phyloP scores from a whole-genome alignment of 2,797 vertebrate genomes.

The Takifugu ocellatus region DNA sequence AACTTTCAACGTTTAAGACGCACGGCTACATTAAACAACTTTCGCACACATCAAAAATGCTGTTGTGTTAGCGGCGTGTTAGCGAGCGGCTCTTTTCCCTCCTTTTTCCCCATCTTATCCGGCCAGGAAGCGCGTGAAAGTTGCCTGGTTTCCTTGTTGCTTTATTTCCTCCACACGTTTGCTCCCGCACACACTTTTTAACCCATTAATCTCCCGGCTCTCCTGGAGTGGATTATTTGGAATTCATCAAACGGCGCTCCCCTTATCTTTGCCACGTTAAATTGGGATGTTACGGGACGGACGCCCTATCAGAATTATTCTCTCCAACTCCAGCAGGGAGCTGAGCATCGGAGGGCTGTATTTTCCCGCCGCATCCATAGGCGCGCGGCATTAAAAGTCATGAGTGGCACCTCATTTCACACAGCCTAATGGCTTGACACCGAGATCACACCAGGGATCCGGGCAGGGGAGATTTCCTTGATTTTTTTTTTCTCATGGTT shows the following conservation, averaged over 20 bases:
- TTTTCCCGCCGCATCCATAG: slow-evolving; percentile 71
- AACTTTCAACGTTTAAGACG: slow-evolving; percentile 35
- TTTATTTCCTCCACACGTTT: slow-evolving; percentile 35
- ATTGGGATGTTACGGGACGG: slow-evolving; percentile 65
- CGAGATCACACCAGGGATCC: slow-evolving; percentile 73
- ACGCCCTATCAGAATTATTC: slow-evolving; percentile 67
- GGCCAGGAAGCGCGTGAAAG: slow-evolving; percentile 32
- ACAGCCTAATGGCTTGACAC: slow-evolving; percentile 86
- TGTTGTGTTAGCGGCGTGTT: no score
- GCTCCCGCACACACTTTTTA: slow-evolving; percentile 18
- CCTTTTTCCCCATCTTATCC: slow-evolving; percentile 41
- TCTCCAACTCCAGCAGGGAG: slow-evolving; percentile 56
- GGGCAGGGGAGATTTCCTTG: slow-evolving; percentile 65
- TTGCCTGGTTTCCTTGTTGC: slow-evolving; percentile 28
- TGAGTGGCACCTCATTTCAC: slow-evolving; percentile 87
- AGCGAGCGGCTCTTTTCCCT: slow-evolving; percentile 37
- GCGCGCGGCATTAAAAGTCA: slow-evolving; percentile 78
- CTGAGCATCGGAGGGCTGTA: slow-evolving; percentile 61
- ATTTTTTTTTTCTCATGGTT: slow-evolving; percentile 36
- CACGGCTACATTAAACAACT: no score
- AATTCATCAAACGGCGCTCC: slow-evolving; percentile 61
- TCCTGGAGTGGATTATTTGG: slow-evolving; percentile 73
- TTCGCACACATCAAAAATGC: no score
- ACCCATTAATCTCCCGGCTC: slow-evolving; percentile 67
- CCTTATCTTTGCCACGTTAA: slow-evolving; percentile 64